Evolutionary conservation across 2,888 invertebrate species (phyloP).

Genomic region (Ferrisia virgata): DNA sequence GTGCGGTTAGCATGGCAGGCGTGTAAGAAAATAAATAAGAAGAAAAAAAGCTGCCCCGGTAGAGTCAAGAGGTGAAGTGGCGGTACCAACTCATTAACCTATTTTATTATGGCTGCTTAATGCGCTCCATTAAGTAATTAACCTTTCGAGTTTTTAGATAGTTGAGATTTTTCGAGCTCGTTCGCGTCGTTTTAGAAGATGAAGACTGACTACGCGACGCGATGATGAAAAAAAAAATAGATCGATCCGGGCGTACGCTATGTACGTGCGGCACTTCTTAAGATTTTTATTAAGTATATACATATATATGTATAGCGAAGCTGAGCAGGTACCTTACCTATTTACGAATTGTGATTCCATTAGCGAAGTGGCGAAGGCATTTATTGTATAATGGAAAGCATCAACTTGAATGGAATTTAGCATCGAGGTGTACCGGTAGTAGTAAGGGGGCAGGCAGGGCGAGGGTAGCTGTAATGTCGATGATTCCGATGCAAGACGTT

Average conservation of each 20-base stretch:
- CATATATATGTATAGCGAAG: too few relatives aligned
- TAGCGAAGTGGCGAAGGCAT: neutral
- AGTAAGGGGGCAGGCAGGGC: too few relatives aligned
- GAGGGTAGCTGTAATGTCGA: neutral
- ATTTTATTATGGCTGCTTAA: neutral
- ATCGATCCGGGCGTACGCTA: neutral
- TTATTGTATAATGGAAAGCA: neutral
- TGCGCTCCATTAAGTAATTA: conserved; percentile 24
- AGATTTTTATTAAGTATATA: neutral
- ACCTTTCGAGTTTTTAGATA: neutral
- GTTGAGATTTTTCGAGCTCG: neutral
- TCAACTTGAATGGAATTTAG: neutral
- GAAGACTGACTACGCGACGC: neutral
- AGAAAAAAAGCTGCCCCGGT: too few relatives aligned
- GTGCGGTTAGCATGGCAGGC: too few relatives aligned
- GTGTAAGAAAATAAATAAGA: too few relatives aligned
- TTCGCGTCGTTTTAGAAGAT: neutral
- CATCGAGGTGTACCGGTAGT: neutral
- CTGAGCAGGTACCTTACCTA: neutral
- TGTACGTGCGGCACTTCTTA: too few relatives aligned
- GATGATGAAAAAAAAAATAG: neutral
- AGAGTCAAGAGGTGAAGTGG: neutral
- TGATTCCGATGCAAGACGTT: neutral
- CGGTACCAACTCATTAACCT: conserved; percentile 13
- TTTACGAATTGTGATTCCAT: neutral